Percentiles rank a stretch among this genome's conserved stretches.
Conservation (phyloP, 2,797 vertebrate species). For the Scleropages formosus region DNA sequence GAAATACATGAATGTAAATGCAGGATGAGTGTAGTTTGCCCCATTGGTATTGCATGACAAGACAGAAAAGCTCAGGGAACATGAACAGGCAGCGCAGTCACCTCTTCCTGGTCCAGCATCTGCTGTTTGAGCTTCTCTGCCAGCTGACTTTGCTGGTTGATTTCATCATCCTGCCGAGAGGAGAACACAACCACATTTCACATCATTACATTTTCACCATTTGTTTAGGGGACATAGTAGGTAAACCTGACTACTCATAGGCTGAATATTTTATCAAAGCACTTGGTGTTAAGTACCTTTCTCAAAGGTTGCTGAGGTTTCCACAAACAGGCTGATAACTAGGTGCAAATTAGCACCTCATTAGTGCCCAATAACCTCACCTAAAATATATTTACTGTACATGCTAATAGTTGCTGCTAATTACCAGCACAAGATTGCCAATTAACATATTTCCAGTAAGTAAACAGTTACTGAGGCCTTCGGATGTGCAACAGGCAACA, state of each 20-base stretch:
- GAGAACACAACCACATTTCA: slow-evolving; percentile 4
- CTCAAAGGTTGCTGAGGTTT: no score
- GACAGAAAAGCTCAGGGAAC: no score
- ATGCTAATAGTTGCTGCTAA: slow-evolving; percentile 4
- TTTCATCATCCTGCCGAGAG: slow-evolving; percentile 86
- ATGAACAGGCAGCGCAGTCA: slow-evolving; percentile 50
- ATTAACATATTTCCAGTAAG: not conserved
- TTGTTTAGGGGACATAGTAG: no score
- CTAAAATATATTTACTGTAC: not conserved
- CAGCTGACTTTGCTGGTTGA: slow-evolving; percentile 92
- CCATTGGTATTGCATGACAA: no score
- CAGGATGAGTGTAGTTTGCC: no score
- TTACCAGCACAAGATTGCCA: not conserved
- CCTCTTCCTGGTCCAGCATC: slow-evolving; percentile 94
- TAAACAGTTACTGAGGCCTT: not conserved
- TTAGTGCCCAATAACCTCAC: not conserved
- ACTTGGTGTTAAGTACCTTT: not conserved
- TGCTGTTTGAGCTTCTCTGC: slow-evolving; percentile 86
- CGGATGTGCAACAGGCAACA: not conserved
- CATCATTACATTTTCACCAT: not conserved
- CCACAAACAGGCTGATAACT: not conserved
- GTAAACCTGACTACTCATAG: not conserved
- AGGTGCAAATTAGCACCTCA: not conserved
- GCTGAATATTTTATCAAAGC: not conserved
- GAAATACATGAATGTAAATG: no score